Base-by-base conservation (phyloP, 2,113 vertebrate genomes). In the Epinephelus fuscoguttatus region DNA sequence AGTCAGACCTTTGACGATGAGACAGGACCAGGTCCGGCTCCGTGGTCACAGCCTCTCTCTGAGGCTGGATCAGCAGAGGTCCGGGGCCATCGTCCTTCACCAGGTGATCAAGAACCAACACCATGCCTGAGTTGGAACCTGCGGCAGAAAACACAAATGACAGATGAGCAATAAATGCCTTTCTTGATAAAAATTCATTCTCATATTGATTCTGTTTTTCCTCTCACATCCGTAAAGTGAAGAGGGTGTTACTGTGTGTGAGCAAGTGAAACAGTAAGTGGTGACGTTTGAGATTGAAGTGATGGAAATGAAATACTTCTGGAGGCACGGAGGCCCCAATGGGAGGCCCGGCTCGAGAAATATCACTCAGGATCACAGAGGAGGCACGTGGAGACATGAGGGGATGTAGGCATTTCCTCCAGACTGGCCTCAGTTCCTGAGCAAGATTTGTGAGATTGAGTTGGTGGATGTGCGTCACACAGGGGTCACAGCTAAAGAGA, bases 101-200 rank as follows among this genome's bases (percentile, higher is more conserved):
- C 74, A 95, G 86, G 68, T 95, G 89, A 85, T 96, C 96, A 3
- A 96, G 88, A 67, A 96, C 92, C 78, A 96, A 81, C 1, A 96
- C 88, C 88, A 96, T 95, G 73, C 85, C 93, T 0, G 94, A 93
- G 25, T 90, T 92, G 8, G 89, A 70, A 2, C 89, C 96, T 97
- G 83, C 0, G 23, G 73, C 27, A 83, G 47, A 88, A 81, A 69
- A 69, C 30, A 85, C 0, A 68, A 53, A 89, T 4, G 0, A 78
- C 80, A 74, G 1, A 45, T 50, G 5, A 81, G 56, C 6, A 33
- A 56, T 17, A 37, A 74, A 45, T 45, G 9, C 47, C 47, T 13
- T 78, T 64, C 59, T 3, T 69, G 55, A 30, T 12, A 42, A 14
- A 66, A 33, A 37, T 1, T 0, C 11, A 50, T 56, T 69, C 37